Conservation (phyloP, 1,140 invertebrate genomes). For the Gryllus bimaculatus region DNA sequence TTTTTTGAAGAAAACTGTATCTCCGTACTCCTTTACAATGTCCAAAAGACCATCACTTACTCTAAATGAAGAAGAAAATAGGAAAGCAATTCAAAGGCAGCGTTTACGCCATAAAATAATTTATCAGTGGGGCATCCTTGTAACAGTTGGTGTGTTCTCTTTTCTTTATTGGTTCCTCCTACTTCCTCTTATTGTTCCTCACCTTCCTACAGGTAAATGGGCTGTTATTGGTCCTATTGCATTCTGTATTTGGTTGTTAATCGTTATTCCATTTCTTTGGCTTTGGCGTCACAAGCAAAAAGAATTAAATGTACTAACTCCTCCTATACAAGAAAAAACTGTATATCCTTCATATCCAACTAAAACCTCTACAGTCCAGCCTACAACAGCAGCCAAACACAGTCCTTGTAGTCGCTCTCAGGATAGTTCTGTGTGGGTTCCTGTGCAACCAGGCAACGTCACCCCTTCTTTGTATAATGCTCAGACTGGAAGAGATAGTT, state of each 20-base stretch:
- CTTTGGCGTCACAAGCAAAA: conserved; percentile 26
- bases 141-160: conserved; percentile 27
- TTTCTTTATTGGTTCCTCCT: conserved; percentile 35
- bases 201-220: neutral
- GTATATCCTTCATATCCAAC: neutral
- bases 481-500: conserved; percentile 7
- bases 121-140: conserved; percentile 9
- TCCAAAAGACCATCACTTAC: no score
- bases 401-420: neutral
- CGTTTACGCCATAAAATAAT: neutral
- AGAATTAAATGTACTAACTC: neutral
- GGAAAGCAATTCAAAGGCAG: no score
- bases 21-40: no score
- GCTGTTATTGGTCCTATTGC: conserved; percentile 28
- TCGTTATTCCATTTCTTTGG: conserved; percentile 27
- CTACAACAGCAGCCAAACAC: no score
- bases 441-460: neutral
- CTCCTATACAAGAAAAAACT: neutral
- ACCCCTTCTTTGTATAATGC: conserved; percentile 12
- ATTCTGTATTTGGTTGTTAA: conserved; percentile 31
- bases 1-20: no score
- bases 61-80: no score
- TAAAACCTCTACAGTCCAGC: neutral
- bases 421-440: neutral
- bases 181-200: conserved; percentile 25